Base-by-base conservation (phyloP, 2,113 vertebrate genomes). In the Corythornis madagascariensis region DNA sequence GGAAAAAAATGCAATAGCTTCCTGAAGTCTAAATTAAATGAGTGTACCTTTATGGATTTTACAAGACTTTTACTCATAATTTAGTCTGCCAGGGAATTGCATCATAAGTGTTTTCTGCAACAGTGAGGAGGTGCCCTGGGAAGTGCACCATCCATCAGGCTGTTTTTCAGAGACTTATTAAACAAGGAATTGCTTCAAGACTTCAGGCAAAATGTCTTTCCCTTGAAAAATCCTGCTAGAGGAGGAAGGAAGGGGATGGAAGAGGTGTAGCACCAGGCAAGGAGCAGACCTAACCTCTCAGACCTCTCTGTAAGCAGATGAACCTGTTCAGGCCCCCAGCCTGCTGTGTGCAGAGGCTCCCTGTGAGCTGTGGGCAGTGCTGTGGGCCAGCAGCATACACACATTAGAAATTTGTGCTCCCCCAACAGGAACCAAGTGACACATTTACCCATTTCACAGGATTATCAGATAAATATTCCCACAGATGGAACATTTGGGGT, bases 11-110 rank as follows among this genome's bases (percentile, higher is more conserved):
- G 53, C 83, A 74, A 14, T 38, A 91, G 24, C 61, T 92, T 96
- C 71, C 91, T 11, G 48, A 92, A 92, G 63, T 74, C 60, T 89
- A 92, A 93, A 94, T 90, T 82, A 87, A 96, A 91, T 31, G 26
- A 4, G 10, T 88, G 50, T 72, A 80, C 86, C 85, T 93, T 84
- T 76, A 77, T 81, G 61, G 61, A 33, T 77, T 93, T 63, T 93
- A 47, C 25, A 80, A 47, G 64, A 59, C 29, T 55, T 56, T 75
- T 67, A 80, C 80, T 35, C 26, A 16, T 70, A 56, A 87, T 40
- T 83, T 66, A 84, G 26, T 48, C 67, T 74, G 33, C 38, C 71
- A 69, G 33, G 28, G 19, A 53, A 80, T 28, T 25, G 38, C 22
- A 52, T 78, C 65, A 78, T 14, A 50, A 56, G 31, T 69, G 33